Percentiles rank a stretch among this genome's conserved stretches.
Conservation (phyloP, 2,113 vertebrate species). For the Oryzias curvinotus region DNA sequence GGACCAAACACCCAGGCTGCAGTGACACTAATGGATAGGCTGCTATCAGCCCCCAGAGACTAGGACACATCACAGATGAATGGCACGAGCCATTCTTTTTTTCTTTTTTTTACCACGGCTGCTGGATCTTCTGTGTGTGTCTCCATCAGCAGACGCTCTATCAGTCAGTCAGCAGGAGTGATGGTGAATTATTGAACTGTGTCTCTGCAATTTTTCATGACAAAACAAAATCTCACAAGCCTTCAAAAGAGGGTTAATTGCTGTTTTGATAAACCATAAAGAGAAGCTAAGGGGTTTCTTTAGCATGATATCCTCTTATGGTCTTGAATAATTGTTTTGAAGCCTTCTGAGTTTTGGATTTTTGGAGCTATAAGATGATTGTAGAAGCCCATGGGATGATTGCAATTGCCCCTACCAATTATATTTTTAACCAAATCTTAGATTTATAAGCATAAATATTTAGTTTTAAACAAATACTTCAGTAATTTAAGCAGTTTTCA, state of each 20-base stretch:
- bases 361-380: no score
- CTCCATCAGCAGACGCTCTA: conserved; percentile 22
- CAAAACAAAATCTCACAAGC: conserved; percentile 14
- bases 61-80: conserved; percentile 52
- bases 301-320: no score
- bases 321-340: no score
- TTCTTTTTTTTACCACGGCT: conserved; percentile 21
- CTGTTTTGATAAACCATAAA: background rate
- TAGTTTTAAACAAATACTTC: no score
- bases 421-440: no score
- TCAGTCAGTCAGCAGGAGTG: conserved; percentile 42
- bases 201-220: conserved; percentile 8
- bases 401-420: no score
- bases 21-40: conserved; percentile 67
- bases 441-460: no score
- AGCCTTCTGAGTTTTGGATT: no score
- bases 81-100: conserved; percentile 27
- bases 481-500: no score
- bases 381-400: no score
- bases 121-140: conserved; percentile 36
- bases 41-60: conserved; percentile 44
- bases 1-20: conserved; percentile 41
- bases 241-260: background rate
- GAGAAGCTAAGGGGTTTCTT: no score
- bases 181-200: conserved; percentile 21